Evolutionary conservation across 2,113 vertebrate species (phyloP).

Genomic region (Trematocara variabile): DNA sequence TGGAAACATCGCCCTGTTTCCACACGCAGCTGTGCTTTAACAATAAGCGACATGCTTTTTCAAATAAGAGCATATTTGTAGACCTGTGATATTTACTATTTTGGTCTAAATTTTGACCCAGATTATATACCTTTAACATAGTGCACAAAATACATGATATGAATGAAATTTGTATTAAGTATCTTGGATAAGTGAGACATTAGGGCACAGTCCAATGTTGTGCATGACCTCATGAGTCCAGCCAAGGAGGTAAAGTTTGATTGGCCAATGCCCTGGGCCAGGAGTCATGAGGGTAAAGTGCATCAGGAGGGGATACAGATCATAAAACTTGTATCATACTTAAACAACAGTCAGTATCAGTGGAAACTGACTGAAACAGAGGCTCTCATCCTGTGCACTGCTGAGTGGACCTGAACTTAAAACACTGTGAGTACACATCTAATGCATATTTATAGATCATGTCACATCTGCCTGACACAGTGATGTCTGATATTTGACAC

Average conservation of each 20-base stretch:
- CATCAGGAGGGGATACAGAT: background rate
- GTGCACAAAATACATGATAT: background rate
- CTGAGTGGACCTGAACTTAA: background rate
- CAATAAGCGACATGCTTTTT: background rate
- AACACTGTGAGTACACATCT: slow-evolving; percentile 37
- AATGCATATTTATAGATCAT: background rate
- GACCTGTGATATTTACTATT: background rate
- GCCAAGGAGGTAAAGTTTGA: background rate
- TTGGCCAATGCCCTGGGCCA: background rate
- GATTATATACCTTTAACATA: accelerated
- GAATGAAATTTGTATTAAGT: background rate
- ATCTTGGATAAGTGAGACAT: background rate
- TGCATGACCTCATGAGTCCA: background rate
- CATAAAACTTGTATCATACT: background rate
- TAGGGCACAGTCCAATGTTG: background rate
- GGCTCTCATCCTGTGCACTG: background rate
- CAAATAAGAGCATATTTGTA: background rate
- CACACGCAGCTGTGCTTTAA: accelerated
- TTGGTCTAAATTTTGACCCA: accelerated
- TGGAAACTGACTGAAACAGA: background rate
- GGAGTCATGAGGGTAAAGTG: slow-evolving; percentile 54
- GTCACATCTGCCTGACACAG: background rate
- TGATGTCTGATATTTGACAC: background rate
- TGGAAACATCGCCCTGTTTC: background rate
- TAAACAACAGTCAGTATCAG: background rate